Evolutionary conservation across 2,888 invertebrate species (phyloP).

Genomic region (Dolichopus griseipennis): DNA sequence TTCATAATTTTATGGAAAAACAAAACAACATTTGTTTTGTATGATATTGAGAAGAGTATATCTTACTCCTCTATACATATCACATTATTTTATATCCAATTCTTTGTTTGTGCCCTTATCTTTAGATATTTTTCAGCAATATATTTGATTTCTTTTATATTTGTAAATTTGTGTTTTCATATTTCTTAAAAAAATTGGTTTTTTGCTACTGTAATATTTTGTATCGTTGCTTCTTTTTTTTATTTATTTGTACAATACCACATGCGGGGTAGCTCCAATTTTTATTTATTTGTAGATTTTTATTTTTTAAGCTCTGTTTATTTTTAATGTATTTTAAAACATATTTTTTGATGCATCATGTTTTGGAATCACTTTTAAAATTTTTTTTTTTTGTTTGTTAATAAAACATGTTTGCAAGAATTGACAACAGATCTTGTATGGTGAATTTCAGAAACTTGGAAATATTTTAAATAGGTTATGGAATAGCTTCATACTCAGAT

Average conservation of each 20-base stretch:
- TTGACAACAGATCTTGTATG: too few relatives aligned
- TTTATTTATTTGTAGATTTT: not conserved
- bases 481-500: too few relatives aligned
- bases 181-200: not conserved
- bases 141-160: not conserved
- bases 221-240: not conserved
- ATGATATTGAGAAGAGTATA: too few relatives aligned
- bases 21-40: too few relatives aligned
- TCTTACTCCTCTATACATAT: not conserved
- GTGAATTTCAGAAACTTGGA: too few relatives aligned
- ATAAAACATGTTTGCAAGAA: too few relatives aligned
- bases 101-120: not conserved
- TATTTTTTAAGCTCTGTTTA: not conserved
- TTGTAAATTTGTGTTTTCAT: not conserved
- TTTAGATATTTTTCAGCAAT: not conserved
- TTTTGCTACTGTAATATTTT: not conserved
- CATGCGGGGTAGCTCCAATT: slow-evolving; percentile 6
- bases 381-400: too few relatives aligned
- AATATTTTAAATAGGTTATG: too few relatives aligned
- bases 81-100: not conserved
- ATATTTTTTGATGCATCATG: not conserved
- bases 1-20: too few relatives aligned
- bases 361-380: too few relatives aligned
- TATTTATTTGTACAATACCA: not conserved
- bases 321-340: not conserved